A percentile compares a stretch with the other conserved stretches of the same genome.
Conservation (phyloP, 1,140 invertebrate genomes). For the Battus philenor region DNA sequence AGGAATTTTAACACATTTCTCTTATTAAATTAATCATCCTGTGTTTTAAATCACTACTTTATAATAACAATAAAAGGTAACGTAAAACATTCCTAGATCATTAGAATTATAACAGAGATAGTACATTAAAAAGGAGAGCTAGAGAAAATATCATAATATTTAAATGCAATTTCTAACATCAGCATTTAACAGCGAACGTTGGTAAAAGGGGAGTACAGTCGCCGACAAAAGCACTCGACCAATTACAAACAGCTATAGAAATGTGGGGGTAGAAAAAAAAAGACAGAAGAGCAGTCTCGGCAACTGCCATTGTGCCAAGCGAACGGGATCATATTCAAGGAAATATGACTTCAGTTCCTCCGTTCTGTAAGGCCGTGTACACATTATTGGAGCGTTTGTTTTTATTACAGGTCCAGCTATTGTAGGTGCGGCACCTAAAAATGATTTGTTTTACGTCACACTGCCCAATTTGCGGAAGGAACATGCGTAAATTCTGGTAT, state of each 20-base stretch:
- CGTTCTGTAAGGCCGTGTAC: background rate
- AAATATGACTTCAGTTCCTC: slow-evolving; percentile 8
- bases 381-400: slow-evolving; percentile 6
- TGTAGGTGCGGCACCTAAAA: slow-evolving; percentile 2
- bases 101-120: no score
- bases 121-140: no score
- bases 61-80: no score
- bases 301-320: slow-evolving; percentile 1
- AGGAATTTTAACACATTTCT: no score
- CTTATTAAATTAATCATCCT: no score
- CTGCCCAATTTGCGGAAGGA: no score
- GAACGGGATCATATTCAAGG: slow-evolving; percentile 2
- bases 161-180: slow-evolving; percentile 1
- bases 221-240: slow-evolving; percentile 9
- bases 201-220: background rate
- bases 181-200: background rate
- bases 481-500: no score
- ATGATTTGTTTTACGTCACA: slow-evolving; percentile 13
- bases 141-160: no score
- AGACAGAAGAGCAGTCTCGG: background rate
- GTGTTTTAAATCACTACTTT: no score
- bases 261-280: slow-evolving; percentile 1
- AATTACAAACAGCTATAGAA: slow-evolving; percentile 12
- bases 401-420: slow-evolving; percentile 6
- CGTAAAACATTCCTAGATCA: no score